Percentiles rank a stretch among this genome's conserved stretches.
These are phyloP conservation scores for Lymantria dispar DNA, from an alignment of 2,888 invertebrate species.

Conservation along the genomic window DNA sequence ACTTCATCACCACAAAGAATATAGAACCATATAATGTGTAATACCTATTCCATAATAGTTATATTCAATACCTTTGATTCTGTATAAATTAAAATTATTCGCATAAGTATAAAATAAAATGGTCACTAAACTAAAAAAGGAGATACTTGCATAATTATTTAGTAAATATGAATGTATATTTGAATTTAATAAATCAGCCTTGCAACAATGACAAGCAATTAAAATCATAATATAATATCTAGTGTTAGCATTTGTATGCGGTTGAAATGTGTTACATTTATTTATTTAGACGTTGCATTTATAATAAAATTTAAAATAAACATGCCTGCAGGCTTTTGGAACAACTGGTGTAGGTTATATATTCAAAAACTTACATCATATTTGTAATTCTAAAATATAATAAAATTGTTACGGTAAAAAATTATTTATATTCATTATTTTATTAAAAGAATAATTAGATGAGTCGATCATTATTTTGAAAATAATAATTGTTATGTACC, in stretches of 20 bases:
- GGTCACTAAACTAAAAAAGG: slow-evolving; percentile 6
- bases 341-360: background rate
- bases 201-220: slow-evolving; percentile 33
- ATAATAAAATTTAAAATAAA: background rate
- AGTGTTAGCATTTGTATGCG: slow-evolving; percentile 4
- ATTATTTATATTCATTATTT: too few species aligned
- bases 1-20: too few species aligned
- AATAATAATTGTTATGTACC: too few species aligned
- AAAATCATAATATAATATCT: slow-evolving; percentile 18
- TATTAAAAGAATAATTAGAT: too few species aligned
- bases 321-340: too few species aligned
- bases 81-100: background rate
- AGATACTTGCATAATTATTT: slow-evolving; percentile 23
- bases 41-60: too few species aligned
- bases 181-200: slow-evolving; percentile 34
- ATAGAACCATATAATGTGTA: too few species aligned
- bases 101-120: background rate
- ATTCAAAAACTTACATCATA: too few species aligned
- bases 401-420: too few species aligned
- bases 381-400: too few species aligned
- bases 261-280: background rate
- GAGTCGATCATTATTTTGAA: too few species aligned
- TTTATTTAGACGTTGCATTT: background rate
- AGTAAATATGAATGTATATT: slow-evolving; percentile 32
- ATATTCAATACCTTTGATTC: too few species aligned